Evolutionary conservation across 2,888 invertebrate species (phyloP).

Genomic region (Apomyelois bistriatella): DNA sequence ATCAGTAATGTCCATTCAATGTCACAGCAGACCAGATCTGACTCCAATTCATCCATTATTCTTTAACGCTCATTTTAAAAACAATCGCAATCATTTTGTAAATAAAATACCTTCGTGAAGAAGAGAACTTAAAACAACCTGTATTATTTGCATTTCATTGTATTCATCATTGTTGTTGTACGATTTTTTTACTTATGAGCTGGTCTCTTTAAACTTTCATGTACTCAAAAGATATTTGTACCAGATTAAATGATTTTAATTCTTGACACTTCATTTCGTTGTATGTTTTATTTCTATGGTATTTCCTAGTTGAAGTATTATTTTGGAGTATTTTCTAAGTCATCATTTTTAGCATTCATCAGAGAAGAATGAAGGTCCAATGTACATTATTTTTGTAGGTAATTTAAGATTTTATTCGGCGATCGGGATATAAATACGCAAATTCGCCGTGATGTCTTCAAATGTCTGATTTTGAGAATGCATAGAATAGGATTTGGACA

Average conservation of each 20-base stretch:
- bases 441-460: slow-evolving; percentile 49
- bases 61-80: slow-evolving; percentile 25
- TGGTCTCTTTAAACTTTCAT: slow-evolving; percentile 68
- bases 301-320: slow-evolving; percentile 46
- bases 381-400: slow-evolving; percentile 70
- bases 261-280: slow-evolving; percentile 48
- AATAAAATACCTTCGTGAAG: slow-evolving; percentile 14
- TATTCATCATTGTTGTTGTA: slow-evolving; percentile 49
- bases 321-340: slow-evolving; percentile 39
- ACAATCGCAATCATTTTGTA: slow-evolving; percentile 19
- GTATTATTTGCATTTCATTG: slow-evolving; percentile 70
- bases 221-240: slow-evolving; percentile 70
- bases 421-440: slow-evolving; percentile 33
- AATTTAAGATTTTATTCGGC: slow-evolving; percentile 59
- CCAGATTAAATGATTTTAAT: slow-evolving; percentile 46
- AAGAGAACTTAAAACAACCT: slow-evolving; percentile 40
- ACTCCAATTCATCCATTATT: slow-evolving; percentile 24
- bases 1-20: slow-evolving; percentile 17
- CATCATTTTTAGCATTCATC: slow-evolving; percentile 47
- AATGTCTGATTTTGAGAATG: slow-evolving; percentile 50
- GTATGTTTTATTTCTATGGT: slow-evolving; percentile 35
- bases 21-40: slow-evolving; percentile 31
- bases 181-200: slow-evolving; percentile 59
- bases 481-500: slow-evolving; percentile 45
- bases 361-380: slow-evolving; percentile 61